A percentile compares a stretch with the other conserved stretches of the same genome.
Conservation (phyloP, 2,113 vertebrate species). For the Pavo muticus region DNA sequence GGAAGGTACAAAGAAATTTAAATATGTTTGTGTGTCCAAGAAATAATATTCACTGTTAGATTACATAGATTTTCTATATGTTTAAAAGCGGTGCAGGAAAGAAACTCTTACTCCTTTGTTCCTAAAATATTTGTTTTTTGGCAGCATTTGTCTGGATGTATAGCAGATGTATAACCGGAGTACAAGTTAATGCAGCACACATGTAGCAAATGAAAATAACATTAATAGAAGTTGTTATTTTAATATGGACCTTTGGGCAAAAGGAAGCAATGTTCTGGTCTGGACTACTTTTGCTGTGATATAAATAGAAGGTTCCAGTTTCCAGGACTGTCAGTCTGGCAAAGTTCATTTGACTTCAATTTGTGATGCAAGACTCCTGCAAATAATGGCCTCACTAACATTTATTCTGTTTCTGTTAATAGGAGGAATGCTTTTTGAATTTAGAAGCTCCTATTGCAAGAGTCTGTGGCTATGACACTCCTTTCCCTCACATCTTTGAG, state of each 20-base stretch:
- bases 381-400: constrained; percentile 19
- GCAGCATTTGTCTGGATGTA: constrained; percentile 40
- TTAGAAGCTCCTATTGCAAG: constrained; percentile 94
- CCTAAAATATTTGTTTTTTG: constrained; percentile 53
- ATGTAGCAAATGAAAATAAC: constrained; percentile 45
- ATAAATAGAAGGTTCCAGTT: constrained; percentile 40
- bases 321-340: constrained; percentile 10
- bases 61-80: neutral
- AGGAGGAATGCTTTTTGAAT: constrained; percentile 98
- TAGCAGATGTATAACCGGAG: constrained; percentile 38
- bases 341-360: constrained; percentile 24
- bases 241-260: constrained; percentile 16
- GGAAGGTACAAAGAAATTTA: neutral
- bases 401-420: constrained; percentile 49
- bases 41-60: neutral
- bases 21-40: neutral
- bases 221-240: constrained; percentile 41
- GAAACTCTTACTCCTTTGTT: constrained; percentile 21
- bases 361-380: constrained; percentile 36
- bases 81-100: neutral
- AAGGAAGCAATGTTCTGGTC: constrained; percentile 2
- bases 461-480: constrained; percentile 98
- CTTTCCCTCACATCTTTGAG: constrained; percentile 97
- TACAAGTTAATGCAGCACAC: constrained; percentile 19
- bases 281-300: neutral